These are phyloP conservation scores for Micromys minutus DNA, from an alignment of 2,113 vertebrate species.

Conservation along the genomic window DNA sequence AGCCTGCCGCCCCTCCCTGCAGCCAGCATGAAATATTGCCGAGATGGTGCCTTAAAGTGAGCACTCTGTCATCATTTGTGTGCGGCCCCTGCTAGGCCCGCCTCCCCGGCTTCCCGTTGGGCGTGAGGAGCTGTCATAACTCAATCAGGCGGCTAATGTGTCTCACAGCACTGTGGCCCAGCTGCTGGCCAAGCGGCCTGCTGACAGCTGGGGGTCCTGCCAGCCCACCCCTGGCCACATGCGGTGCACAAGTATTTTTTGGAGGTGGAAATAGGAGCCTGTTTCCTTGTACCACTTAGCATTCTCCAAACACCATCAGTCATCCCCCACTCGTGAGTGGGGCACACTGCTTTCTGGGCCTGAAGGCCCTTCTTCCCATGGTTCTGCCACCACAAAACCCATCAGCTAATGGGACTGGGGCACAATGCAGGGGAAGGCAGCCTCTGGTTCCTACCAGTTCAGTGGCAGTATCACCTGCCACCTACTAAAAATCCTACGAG, in stretches of 20 bases:
- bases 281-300: conserved; percentile 47
- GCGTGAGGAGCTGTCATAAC: conserved; percentile 96
- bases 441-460: neutral
- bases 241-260: conserved; percentile 46
- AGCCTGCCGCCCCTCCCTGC: conserved; percentile 90
- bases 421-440: neutral
- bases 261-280: conserved; percentile 15
- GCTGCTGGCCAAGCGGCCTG: neutral
- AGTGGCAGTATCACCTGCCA: rapidly evolving
- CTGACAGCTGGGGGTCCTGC: conserved; percentile 35
- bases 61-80: conserved; percentile 99
- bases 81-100: conserved; percentile 90
- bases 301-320: conserved; percentile 63
- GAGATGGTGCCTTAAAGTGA: conserved; percentile 99
- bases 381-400: neutral
- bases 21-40: conserved; percentile 99
- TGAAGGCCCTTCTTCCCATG: neutral
- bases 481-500: too few species aligned
- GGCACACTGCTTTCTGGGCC: neutral
- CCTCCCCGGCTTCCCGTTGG: conserved; percentile 90
- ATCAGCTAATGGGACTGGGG: neutral
- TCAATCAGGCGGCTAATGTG: conserved; percentile 97
- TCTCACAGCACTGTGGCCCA: conserved; percentile 82
- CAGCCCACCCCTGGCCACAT: conserved; percentile 36
- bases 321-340: neutral